Conservation (phyloP, 2,888 invertebrate genomes). For the Pherbina coryleti region DNA sequence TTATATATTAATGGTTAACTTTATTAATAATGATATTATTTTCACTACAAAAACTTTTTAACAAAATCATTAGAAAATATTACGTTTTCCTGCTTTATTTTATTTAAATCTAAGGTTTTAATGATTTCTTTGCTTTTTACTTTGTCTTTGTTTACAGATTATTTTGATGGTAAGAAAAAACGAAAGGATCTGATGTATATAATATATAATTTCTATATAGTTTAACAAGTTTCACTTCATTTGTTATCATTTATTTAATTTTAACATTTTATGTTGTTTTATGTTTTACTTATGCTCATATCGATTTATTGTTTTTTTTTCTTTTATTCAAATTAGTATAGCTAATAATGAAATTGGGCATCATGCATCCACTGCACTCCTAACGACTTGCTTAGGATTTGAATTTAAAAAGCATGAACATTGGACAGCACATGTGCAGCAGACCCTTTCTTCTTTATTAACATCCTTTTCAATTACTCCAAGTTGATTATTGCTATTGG, state of each 20-base stretch:
- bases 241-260: constrained; percentile 17
- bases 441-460: not conserved
- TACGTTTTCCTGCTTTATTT: constrained; percentile 29
- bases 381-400: not conserved
- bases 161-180: constrained; percentile 33
- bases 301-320: constrained; percentile 23
- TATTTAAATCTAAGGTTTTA: constrained; percentile 25
- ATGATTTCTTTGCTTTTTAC: not conserved
- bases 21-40: constrained; percentile 37
- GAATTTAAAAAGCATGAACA: not conserved
- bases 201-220: constrained; percentile 36
- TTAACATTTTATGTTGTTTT: constrained; percentile 34
- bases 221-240: constrained; percentile 37
- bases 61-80: constrained; percentile 39
- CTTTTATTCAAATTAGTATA: constrained; percentile 17
- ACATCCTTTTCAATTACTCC: not conserved
- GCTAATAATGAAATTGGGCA: constrained; percentile 8
- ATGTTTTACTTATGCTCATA: constrained; percentile 20
- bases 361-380: not conserved
- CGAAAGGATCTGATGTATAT: constrained; percentile 31
- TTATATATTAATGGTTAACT: constrained; percentile 31
- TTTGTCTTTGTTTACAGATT: constrained; percentile 26
- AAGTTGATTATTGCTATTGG: constrained; percentile 1
- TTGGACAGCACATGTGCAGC: not conserved
- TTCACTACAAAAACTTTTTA: constrained; percentile 36